Conservation (phyloP, 2,888 invertebrate species). For the Rapana venosa region DNA sequence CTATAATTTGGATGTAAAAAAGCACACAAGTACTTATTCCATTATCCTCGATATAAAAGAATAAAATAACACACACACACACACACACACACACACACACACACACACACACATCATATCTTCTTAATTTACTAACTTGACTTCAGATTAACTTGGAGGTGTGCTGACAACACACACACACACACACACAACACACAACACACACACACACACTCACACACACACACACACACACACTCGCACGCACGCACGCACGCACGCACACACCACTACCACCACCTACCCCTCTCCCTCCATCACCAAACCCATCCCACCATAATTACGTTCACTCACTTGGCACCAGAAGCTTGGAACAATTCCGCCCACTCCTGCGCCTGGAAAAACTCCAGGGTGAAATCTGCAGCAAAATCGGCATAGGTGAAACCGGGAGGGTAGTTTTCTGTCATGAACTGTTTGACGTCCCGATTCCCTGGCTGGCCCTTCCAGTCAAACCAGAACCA, state of each 20-base stretch:
- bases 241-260: not conserved
- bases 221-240: conserved; percentile 8
- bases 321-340: conserved; percentile 83
- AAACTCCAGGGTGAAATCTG: conserved; percentile 90
- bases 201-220: conserved; percentile 20
- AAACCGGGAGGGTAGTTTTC: conserved; percentile 90
- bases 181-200: not conserved
- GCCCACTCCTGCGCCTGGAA: conserved; percentile 92
- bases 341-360: conserved; percentile 87
- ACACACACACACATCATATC: too few species aligned
- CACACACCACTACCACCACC: not conserved
- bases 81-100: too few species aligned
- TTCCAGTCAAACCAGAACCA: conserved; percentile 95
- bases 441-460: conserved; percentile 84
- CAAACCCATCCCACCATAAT: not conserved
- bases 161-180: too few species aligned
- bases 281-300: not conserved
- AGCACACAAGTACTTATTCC: too few species aligned
- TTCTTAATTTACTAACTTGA: too few species aligned
- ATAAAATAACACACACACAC: too few species aligned
- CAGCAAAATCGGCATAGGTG: conserved; percentile 94
- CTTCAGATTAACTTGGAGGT: too few species aligned
- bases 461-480: conserved; percentile 75
- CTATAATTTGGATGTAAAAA: too few species aligned
- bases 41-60: too few species aligned